Conservation (phyloP, 2,888 invertebrate genomes). For the Boloria selene region DNA sequence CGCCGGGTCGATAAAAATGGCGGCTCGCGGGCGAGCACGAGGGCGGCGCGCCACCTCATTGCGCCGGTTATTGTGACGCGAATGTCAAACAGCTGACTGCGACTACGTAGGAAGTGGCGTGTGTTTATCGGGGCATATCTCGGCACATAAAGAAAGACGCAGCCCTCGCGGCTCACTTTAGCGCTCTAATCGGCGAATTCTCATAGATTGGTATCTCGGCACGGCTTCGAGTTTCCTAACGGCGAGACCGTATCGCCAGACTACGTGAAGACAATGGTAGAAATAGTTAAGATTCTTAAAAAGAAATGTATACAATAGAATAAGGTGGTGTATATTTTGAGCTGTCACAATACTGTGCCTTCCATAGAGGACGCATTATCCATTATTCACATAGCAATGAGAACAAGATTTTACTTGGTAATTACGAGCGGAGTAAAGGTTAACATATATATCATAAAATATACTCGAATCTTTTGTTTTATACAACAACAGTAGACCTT, state of each 20-base stretch:
- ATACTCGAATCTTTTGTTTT: slow-evolving; percentile 31
- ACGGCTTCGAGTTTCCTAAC: slow-evolving; percentile 11
- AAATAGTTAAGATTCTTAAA: slow-evolving; percentile 28
- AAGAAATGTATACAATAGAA: slow-evolving; percentile 26
- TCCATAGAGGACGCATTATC: slow-evolving; percentile 24
- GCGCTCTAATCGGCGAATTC: slow-evolving; percentile 32
- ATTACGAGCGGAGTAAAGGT: slow-evolving; percentile 42
- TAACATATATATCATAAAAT: slow-evolving; percentile 34
- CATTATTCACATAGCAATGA: slow-evolving; percentile 40
- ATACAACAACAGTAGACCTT: slow-evolving; percentile 31
- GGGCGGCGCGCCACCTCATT: slow-evolving; percentile 37
- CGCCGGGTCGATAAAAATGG: slow-evolving; percentile 62
- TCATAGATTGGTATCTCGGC: slow-evolving; percentile 20
- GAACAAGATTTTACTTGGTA: slow-evolving; percentile 43
- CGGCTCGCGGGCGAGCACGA: slow-evolving; percentile 42
- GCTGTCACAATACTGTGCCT: slow-evolving; percentile 27
- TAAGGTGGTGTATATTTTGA: slow-evolving; percentile 23
- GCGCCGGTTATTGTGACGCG: slow-evolving; percentile 48
- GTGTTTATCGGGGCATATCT: slow-evolving; percentile 36
- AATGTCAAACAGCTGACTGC: slow-evolving; percentile 76
- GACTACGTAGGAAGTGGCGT: slow-evolving; percentile 54
- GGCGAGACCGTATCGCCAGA: slow-evolving; percentile 16
- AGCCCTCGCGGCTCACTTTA: slow-evolving; percentile 23
- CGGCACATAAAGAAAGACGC: slow-evolving; percentile 33
- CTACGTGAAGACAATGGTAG: slow-evolving; percentile 25